Evolutionary conservation across 2,113 vertebrate species (phyloP), one percentile per base, ranked within the genome.

Genomic region (Mungos mungo): DNA sequence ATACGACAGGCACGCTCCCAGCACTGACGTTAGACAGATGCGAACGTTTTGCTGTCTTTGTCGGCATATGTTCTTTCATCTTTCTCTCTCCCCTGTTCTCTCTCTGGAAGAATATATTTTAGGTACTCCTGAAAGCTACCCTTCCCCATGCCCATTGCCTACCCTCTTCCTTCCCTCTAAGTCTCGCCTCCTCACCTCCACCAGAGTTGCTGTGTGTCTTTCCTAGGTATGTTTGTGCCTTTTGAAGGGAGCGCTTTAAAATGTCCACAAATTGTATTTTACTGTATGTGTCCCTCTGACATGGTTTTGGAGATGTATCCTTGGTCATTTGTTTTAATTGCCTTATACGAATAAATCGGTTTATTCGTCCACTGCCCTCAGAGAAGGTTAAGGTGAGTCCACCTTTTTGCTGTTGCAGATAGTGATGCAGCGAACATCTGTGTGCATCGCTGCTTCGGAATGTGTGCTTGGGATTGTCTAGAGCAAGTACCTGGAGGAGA

Each of bases 71-170:
- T 74, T 80, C 41, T n/a, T 95, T 77, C 45, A 12, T 47, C 15
- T 83, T 69, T 63, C 50, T 72, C 6, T 57, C 31, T 86, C 11
- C 4, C 5, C 11, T 41, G 5, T 68, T 86, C 45, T 60, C 54
- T n/a, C 68, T 90, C 35, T 71, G 25, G 47, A 87, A 68, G 76
- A 33, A 93, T 90, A 41, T 33, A 10, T 35, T 90, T 93, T 31
- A 79, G 35, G 15, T 60, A 25, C 60, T 91, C 45, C 50, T 57
- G 35, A 60, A 83, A n/a, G 2, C 23, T 33, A 1, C 0, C 29
- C 16, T 31, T 6, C 10, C 16, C 5, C 52, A 1, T 18, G 2
- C 33, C 65, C 4, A 0, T n/a, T 15, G 52, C 1, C 29, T 57
- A 50, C 5, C 9, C 3, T 0, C 38, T 27, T 65, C 38, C 33